Conservation (phyloP, 2,113 vertebrate genomes). For the Calonectris borealis region DNA sequence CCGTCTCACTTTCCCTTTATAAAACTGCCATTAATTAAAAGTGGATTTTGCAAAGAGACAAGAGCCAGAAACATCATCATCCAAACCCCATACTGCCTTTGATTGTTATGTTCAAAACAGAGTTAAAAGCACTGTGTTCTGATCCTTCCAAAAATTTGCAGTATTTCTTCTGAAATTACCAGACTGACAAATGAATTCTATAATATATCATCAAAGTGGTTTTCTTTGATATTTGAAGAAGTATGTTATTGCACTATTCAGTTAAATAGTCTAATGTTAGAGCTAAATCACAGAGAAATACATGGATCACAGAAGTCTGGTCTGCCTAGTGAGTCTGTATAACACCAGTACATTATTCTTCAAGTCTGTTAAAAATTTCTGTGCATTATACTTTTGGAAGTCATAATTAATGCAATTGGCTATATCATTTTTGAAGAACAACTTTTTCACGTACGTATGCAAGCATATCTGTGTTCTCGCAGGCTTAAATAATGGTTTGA, state of each 20-base stretch:
- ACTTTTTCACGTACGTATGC: background rate
- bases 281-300: background rate
- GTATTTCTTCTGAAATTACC: conserved; percentile 12
- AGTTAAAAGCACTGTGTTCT: background rate
- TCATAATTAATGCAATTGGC: background rate
- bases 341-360: background rate
- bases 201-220: background rate
- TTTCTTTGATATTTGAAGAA: background rate
- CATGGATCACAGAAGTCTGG: background rate
- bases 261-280: background rate
- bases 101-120: conserved; percentile 21
- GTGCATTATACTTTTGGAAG: background rate
- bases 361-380: background rate
- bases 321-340: background rate
- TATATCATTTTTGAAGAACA: background rate
- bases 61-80: background rate
- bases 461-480: background rate
- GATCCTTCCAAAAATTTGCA: background rate
- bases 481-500: background rate
- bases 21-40: conserved; percentile 5
- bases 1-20: background rate
- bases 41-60: background rate
- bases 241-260: background rate
- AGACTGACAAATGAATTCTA: conserved; percentile 18
- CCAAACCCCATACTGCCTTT: background rate